Percentiles rank a stretch among this genome's conserved stretches.
Conservation (phyloP, 2,888 invertebrate species). For the Platerodrilus igneus region DNA sequence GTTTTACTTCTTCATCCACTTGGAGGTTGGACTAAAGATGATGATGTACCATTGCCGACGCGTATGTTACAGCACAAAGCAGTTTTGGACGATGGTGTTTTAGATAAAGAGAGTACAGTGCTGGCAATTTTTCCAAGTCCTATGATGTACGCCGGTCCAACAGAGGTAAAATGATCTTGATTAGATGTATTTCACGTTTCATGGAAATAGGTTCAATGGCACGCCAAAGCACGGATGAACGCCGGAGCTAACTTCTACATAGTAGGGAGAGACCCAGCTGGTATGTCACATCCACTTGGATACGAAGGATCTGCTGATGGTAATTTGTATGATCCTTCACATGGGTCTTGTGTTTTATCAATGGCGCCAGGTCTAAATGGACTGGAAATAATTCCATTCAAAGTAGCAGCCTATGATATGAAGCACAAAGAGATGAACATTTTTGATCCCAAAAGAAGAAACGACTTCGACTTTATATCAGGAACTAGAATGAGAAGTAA, state of each 20-base stretch:
- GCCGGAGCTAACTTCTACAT: conserved; percentile 99
- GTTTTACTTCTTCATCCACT: conserved; percentile 93
- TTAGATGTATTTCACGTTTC: too few relatives aligned
- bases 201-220: conserved; percentile 88
- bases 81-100: conserved; percentile 78
- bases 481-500: conserved; percentile 89
- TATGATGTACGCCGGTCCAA: conserved; percentile 99
- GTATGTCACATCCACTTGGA: conserved; percentile 86
- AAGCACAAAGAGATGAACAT: conserved; percentile 83
- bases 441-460: conserved; percentile 83
- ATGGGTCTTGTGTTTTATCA: conserved; percentile 87
- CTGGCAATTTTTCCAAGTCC: conserved; percentile 98
- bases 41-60: conserved; percentile 89
- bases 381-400: conserved; percentile 95
- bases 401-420: conserved; percentile 97
- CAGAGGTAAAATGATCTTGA: conserved; percentile 59
- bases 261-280: conserved; percentile 97
- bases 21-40: conserved; percentile 96
- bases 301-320: conserved; percentile 57
- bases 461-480: conserved; percentile 95
- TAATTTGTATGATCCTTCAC: conserved; percentile 89
- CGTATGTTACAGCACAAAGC: conserved; percentile 92
- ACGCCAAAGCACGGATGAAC: conserved; percentile 89
- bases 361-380: conserved; percentile 92
- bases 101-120: conserved; percentile 81